Percentiles rank a stretch among this genome's conserved stretches.
phyloP scores from a whole-genome alignment of 1,140 invertebrate genomes.

The Sminthurides bifidus region DNA sequence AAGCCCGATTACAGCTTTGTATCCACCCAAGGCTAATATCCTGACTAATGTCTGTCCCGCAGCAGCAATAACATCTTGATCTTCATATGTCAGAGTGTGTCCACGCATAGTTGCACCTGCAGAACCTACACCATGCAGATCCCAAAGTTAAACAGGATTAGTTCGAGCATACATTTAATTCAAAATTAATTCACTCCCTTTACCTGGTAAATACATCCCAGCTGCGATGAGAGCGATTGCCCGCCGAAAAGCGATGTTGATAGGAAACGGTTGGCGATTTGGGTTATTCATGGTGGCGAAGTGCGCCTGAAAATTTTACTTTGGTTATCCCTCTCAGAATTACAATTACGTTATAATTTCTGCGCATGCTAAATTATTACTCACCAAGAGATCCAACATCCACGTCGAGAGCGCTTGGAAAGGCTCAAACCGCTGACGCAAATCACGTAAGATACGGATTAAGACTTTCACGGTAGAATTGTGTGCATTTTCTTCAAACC shows the following conservation, averaged over 20 bases:
- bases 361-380: no score
- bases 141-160: neutral
- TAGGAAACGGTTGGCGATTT: conserved; percentile 75
- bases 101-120: conserved; percentile 77
- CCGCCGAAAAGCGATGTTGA: conserved; percentile 77
- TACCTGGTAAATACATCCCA: conserved; percentile 58
- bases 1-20: no score
- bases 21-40: conserved; percentile 81
- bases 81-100: conserved; percentile 85
- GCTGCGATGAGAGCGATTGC: conserved; percentile 80
- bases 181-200: neutral
- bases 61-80: conserved; percentile 85
- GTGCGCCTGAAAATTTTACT: conserved; percentile 53
- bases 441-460: conserved; percentile 80
- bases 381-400: conserved; percentile 84
- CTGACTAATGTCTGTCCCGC: conserved; percentile 80
- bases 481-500: conserved; percentile 98
- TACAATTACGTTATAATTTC: no score
- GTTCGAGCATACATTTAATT: conserved; percentile 5
- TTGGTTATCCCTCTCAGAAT: neutral
- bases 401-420: conserved; percentile 83
- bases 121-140: conserved; percentile 49
- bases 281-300: conserved; percentile 96
- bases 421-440: conserved; percentile 76
- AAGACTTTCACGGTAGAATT: conserved; percentile 94